phyloP scores from a whole-genome alignment of 1,140 invertebrate genomes.

The Tetranychus cinnabarinus region DNA sequence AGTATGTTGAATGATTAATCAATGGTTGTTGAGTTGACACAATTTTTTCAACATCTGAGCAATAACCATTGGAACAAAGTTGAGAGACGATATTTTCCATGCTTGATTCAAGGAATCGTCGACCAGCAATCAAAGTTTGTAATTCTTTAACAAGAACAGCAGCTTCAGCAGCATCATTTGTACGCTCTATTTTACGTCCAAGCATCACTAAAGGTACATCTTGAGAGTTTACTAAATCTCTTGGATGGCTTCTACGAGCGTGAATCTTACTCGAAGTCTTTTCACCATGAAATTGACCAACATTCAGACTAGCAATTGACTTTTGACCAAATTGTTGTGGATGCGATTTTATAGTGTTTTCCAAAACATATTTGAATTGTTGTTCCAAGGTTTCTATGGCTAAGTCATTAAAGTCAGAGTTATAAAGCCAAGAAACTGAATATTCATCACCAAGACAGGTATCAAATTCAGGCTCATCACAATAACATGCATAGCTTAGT shows the following conservation, averaged over 20 bases:
- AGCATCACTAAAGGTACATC: background rate
- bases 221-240: background rate
- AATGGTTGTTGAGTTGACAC: background rate
- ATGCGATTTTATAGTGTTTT: slow-evolving; percentile 34
- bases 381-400: slow-evolving; percentile 27
- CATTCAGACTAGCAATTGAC: slow-evolving; percentile 19
- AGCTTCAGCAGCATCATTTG: background rate
- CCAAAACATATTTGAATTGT: slow-evolving; percentile 31
- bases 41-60: background rate
- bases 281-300: slow-evolving; percentile 23
- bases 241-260: background rate
- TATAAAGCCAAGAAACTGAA: slow-evolving; percentile 41
- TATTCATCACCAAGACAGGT: slow-evolving; percentile 36
- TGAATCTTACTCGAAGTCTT: background rate
- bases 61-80: background rate
- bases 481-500: slow-evolving; percentile 32
- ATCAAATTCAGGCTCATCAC: slow-evolving; percentile 25
- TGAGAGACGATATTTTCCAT: background rate
- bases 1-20: background rate
- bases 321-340: slow-evolving; percentile 33
- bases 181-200: background rate
- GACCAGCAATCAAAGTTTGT: background rate
- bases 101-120: background rate
- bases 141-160: background rate
- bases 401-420: slow-evolving; percentile 33